Conservation (phyloP, 2,113 vertebrate genomes). For the Corythornis vintsioides region DNA sequence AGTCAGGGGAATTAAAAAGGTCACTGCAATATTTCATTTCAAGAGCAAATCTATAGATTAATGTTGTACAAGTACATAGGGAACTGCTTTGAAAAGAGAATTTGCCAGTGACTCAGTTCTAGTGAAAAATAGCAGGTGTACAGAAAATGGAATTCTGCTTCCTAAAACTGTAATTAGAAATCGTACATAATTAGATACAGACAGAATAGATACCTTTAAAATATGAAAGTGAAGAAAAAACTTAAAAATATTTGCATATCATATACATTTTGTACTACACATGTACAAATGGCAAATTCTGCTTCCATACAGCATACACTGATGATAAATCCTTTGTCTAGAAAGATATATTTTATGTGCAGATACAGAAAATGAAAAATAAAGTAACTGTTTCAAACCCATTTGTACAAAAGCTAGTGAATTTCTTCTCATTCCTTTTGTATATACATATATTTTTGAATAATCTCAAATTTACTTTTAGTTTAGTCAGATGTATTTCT, state of each 20-base stretch:
- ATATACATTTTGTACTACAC: not conserved
- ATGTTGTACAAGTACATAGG: slow-evolving; percentile 59
- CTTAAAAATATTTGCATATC: not conserved
- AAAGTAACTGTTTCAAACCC: not conserved
- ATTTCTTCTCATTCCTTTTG: not conserved
- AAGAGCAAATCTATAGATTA: slow-evolving; percentile 71
- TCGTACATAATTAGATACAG: not conserved
- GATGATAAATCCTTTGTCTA: not conserved
- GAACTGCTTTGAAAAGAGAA: slow-evolving; percentile 60
- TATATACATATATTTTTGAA: not conserved
- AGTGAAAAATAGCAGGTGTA: slow-evolving; percentile 4
- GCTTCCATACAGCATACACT: not conserved
- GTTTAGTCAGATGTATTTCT: not conserved
- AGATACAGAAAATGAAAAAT: not conserved
- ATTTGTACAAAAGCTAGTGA: not conserved
- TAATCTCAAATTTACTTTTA: not conserved
- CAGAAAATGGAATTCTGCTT: not conserved
- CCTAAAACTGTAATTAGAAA: not conserved
- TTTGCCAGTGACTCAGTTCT: slow-evolving; percentile 23
- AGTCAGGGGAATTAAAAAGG: slow-evolving; percentile 80
- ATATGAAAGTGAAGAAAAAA: not conserved
- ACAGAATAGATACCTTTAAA: not conserved
- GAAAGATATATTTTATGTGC: not conserved
- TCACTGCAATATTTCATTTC: slow-evolving; percentile 79
- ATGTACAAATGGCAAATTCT: not conserved